A percentile compares a stretch with the other conserved stretches of the same genome.
phyloP scores from a whole-genome alignment of 2,888 invertebrate species.

The Endomychus coccineus region DNA sequence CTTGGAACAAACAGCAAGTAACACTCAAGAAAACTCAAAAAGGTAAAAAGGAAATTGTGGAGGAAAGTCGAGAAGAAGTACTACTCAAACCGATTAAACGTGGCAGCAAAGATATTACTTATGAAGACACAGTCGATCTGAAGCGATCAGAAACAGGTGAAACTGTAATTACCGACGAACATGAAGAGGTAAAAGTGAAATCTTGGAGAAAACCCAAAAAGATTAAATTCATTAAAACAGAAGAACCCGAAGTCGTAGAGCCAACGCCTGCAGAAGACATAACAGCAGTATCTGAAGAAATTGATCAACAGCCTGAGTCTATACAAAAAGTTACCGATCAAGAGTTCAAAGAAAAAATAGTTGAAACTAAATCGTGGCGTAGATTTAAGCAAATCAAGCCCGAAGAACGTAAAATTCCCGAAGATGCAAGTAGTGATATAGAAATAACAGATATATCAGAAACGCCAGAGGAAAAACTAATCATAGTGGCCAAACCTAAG shows the following conservation, averaged over 20 bases:
- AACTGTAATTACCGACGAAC: too few relatives aligned
- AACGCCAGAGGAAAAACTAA: constrained; percentile 7
- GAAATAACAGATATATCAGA: constrained; percentile 10
- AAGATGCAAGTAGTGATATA: too few relatives aligned
- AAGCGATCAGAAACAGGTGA: constrained; percentile 28
- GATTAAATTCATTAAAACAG: constrained; percentile 17
- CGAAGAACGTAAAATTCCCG: too few relatives aligned
- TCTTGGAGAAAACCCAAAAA: constrained; percentile 16
- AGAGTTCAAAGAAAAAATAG: constrained; percentile 11
- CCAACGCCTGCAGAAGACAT: constrained; percentile 11
- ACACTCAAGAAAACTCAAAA: constrained; percentile 42
- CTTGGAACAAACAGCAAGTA: constrained; percentile 55
- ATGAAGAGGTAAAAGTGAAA: constrained; percentile 19
- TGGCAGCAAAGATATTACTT: constrained; percentile 15
- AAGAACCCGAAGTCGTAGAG: constrained; percentile 10
- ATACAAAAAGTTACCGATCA: not conserved
- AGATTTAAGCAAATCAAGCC: too few relatives aligned
- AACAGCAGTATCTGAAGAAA: constrained; percentile 4
- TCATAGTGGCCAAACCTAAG: constrained; percentile 11
- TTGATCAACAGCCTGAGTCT: not conserved
- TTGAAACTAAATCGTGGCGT: too few relatives aligned
- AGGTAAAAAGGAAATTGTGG: constrained; percentile 35
- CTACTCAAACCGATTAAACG: constrained; percentile 41
- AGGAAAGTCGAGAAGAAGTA: constrained; percentile 29
- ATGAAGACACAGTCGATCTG: constrained; percentile 12